phyloP scores from a whole-genome alignment of 2,797 vertebrate genomes.

The Helicolenus hilgendorfi region DNA sequence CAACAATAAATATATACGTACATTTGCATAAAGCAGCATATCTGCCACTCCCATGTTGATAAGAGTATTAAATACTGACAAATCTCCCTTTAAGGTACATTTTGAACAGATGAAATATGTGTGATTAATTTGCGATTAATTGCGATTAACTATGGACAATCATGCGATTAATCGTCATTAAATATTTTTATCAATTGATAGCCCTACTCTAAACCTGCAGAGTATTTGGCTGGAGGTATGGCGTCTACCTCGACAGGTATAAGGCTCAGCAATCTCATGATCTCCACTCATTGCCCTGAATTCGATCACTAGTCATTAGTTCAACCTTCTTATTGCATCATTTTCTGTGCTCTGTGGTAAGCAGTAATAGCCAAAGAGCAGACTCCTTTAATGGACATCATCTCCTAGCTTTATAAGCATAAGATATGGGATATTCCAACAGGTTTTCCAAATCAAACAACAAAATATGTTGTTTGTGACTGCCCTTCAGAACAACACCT shows the following conservation, averaged over 20 bases:
- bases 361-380: not conserved
- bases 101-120: no score
- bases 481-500: not conserved
- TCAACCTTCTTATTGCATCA: not conserved
- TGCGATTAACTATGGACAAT: not conserved
- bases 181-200: not conserved
- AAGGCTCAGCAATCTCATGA: not conserved
- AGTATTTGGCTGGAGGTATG: slow-evolving; percentile 24
- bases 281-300: slow-evolving; percentile 12
- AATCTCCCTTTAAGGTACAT: no score
- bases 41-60: no score
- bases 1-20: no score
- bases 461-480: no score
- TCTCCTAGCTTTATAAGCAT: not conserved
- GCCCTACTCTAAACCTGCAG: slow-evolving; percentile 30
- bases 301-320: slow-evolving; percentile 4
- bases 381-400: not conserved
- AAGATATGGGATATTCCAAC: not conserved
- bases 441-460: no score
- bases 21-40: no score
- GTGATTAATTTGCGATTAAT: no score
- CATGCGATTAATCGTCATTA: not conserved
- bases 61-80: no score
- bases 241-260: slow-evolving; percentile 15
- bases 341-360: slow-evolving; percentile 7